These are phyloP conservation scores for Liparis tanakae DNA, from an alignment of 2,797 vertebrate genomes.

Conservation along the genomic window DNA sequence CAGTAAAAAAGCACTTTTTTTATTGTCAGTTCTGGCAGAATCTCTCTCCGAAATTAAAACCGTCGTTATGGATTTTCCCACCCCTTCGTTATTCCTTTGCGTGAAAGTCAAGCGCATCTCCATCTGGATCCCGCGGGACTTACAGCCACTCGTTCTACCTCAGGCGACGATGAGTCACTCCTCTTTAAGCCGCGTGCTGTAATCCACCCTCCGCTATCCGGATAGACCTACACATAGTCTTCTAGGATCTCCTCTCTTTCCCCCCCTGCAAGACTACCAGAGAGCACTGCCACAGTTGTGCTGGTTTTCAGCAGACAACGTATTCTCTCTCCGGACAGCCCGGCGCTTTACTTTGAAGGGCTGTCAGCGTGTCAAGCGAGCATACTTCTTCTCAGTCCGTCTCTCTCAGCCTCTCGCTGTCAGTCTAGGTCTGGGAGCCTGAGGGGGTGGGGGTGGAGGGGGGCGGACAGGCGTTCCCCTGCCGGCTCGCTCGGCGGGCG, in stretches of 20 bases:
- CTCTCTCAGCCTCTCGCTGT: constrained; percentile 18
- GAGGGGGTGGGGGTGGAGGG: not conserved
- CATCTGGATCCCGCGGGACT: constrained; percentile 58
- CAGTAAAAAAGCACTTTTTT: constrained; percentile 41
- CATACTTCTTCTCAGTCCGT: constrained; percentile 38
- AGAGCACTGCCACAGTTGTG: constrained; percentile 55
- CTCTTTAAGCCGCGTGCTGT: constrained; percentile 56
- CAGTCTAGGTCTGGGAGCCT: constrained; percentile 15
- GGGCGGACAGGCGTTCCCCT: not conserved
- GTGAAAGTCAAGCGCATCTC: constrained; percentile 61
- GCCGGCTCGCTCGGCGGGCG: constrained; percentile 36
- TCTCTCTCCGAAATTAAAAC: constrained; percentile 62
- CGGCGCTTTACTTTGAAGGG: constrained; percentile 56
- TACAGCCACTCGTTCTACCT: constrained; percentile 64
- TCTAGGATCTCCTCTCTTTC: constrained; percentile 45
- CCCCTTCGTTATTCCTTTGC: constrained; percentile 63
- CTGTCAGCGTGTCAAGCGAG: constrained; percentile 65
- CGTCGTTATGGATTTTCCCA: constrained; percentile 57
- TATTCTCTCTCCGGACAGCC: constrained; percentile 67
- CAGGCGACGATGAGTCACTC: constrained; percentile 58
- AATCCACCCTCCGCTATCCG: constrained; percentile 51
- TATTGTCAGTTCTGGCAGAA: constrained; percentile 21
- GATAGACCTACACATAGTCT: constrained; percentile 50
- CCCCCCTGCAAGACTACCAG: constrained; percentile 52
- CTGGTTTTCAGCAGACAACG: constrained; percentile 53